These are phyloP conservation scores for Aurelia aurita DNA, from an alignment of 30 jellyfish, hydroid and myxozoan species.

Conservation along the genomic window DNA sequence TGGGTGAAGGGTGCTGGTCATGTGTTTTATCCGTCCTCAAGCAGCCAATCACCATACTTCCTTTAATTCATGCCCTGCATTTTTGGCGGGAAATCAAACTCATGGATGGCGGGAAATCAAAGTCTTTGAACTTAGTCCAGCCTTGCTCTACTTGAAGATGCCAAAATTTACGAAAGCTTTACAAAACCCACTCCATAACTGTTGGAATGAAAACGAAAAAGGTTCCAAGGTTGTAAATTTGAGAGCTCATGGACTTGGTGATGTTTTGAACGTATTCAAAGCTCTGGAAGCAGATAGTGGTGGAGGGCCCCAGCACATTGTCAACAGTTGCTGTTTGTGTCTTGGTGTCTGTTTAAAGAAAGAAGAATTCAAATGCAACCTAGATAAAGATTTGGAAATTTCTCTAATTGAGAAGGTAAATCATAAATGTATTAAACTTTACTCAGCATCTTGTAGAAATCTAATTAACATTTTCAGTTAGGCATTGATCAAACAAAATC, in stretches of 20 bases:
- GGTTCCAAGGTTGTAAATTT: constrained; percentile 3
- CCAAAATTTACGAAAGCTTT: constrained; percentile 4
- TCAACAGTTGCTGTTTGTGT: constrained; percentile 4
- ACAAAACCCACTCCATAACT: constrained; percentile 12
- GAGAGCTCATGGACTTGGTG: constrained; percentile 42
- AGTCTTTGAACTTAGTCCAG: no score
- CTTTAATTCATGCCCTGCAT: no score
- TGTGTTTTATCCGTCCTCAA: no score
- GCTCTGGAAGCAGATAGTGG: constrained; percentile 8
- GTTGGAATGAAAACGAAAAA: constrained; percentile 11
- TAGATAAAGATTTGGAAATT: neutral
- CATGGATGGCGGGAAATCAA: no score
- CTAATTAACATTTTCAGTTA: no score
- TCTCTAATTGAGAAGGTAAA: no score
- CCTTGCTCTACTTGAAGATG: neutral
- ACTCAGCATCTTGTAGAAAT: no score
- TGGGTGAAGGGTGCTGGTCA: no score
- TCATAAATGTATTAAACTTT: no score
- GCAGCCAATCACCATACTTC: no score
- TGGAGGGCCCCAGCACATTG: neutral
- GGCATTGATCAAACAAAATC: no score
- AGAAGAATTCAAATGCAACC: neutral
- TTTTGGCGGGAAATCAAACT: no score
- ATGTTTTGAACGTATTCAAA: constrained; percentile 24
- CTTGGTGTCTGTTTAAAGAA: neutral